These are phyloP conservation scores for Eupsittula cactorum DNA, from an alignment of 2,113 vertebrate species.

Conservation along the genomic window DNA sequence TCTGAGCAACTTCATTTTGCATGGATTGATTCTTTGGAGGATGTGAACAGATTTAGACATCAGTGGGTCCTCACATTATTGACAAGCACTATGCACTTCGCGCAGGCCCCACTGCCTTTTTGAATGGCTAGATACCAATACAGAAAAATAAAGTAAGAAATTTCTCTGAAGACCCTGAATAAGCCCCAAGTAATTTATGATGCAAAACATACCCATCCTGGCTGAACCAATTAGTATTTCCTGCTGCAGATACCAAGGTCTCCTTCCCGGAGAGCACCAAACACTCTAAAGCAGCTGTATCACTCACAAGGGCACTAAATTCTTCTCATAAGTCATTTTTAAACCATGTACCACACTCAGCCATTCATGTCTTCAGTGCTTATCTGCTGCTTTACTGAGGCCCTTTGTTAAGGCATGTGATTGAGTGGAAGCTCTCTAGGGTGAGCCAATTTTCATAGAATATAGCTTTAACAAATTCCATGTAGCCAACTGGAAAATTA, in stretches of 20 bases:
- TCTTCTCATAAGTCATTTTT: background rate
- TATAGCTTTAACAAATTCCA: conserved; percentile 53
- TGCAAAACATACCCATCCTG: background rate
- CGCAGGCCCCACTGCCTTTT: background rate
- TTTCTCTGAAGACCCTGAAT: background rate
- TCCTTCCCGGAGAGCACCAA: background rate
- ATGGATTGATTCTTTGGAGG: background rate
- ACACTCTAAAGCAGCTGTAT: background rate
- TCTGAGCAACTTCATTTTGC: background rate
- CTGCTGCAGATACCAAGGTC: background rate
- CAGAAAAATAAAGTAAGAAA: background rate
- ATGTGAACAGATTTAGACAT: fast-evolving
- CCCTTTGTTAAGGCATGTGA: background rate
- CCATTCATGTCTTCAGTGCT: background rate
- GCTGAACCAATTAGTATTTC: background rate
- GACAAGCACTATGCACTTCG: background rate
- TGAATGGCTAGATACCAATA: background rate
- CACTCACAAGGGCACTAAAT: background rate
- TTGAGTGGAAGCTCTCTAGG: background rate
- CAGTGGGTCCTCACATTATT: background rate
- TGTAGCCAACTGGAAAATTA: conserved; percentile 68
- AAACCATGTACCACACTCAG: background rate
- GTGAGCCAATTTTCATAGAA: conserved; percentile 37
- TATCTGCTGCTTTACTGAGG: background rate
- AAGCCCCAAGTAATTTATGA: background rate